Conservation (phyloP, 2,888 invertebrate species). For the Andrena praecox region DNA sequence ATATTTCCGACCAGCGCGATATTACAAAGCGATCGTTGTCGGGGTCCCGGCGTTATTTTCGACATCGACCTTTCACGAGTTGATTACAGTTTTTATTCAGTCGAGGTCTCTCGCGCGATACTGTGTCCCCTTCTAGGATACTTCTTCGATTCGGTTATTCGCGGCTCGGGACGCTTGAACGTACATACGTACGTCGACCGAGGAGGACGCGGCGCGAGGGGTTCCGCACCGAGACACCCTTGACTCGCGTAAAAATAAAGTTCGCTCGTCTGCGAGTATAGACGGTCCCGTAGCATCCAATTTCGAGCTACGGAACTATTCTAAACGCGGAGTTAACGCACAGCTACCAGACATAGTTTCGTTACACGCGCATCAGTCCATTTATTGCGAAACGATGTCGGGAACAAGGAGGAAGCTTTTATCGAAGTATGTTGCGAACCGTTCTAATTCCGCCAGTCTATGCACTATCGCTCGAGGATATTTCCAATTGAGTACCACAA, state of each 20-base stretch:
- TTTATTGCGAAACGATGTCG: constrained; percentile 51
- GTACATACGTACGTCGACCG: background rate
- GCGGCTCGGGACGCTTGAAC: background rate
- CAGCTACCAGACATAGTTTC: constrained; percentile 53
- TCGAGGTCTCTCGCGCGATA: background rate
- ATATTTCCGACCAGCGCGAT: constrained; percentile 35
- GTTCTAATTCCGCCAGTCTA: constrained; percentile 53
- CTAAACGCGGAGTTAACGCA: constrained; percentile 32
- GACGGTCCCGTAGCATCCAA: constrained; percentile 11
- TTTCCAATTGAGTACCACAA: constrained; percentile 41
- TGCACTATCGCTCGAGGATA: constrained; percentile 36
- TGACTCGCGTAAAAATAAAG: background rate
- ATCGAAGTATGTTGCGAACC: constrained; percentile 53
- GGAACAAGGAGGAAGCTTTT: constrained; percentile 54
- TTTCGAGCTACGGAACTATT: constrained; percentile 43
- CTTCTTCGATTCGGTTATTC: background rate
- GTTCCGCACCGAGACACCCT: background rate
- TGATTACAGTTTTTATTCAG: background rate
- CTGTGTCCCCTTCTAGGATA: background rate
- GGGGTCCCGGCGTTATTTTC: constrained; percentile 35
- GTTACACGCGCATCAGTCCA: constrained; percentile 54
- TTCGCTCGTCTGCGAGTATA: too few relatives aligned
- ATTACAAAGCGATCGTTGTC: constrained; percentile 31
- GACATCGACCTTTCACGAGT: background rate
- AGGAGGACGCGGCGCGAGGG: background rate